A percentile compares a stretch with the other conserved stretches of the same genome.
Conservation (phyloP, 2,113 vertebrate genomes). For the Vulpes lagopus region DNA sequence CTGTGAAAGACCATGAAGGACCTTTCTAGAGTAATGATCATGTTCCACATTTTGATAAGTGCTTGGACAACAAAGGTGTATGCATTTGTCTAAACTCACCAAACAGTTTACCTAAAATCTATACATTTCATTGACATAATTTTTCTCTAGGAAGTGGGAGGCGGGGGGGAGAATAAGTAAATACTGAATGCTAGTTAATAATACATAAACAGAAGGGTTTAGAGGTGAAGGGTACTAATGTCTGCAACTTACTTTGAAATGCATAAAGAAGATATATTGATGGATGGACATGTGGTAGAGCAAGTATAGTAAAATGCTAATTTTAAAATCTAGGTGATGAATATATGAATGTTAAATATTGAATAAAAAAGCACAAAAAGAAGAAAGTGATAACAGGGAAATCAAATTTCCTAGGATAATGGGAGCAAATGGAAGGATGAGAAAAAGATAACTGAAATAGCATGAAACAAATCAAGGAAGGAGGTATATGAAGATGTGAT, state of each 20-base stretch:
- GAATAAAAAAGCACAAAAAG: background rate
- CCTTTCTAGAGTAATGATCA: background rate
- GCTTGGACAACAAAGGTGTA: background rate
- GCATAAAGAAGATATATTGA: background rate
- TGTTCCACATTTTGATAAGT: background rate
- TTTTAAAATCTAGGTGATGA: background rate
- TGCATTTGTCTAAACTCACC: background rate
- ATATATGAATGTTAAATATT: background rate
- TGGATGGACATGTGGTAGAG: background rate
- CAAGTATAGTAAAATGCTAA: conserved; percentile 4
- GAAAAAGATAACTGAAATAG: background rate
- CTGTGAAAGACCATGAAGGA: background rate
- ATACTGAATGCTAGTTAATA: background rate
- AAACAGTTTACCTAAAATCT: background rate
- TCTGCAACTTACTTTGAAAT: conserved; percentile 26
- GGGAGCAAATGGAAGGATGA: background rate
- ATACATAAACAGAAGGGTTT: background rate
- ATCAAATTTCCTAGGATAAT: background rate
- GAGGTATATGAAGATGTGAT: background rate
- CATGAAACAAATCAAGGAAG: background rate
- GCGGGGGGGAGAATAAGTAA: background rate
- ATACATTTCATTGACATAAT: background rate
- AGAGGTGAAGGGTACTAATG: background rate
- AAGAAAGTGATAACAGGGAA: background rate
- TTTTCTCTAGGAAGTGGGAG: background rate